These are phyloP conservation scores for Ostrea edulis DNA, from an alignment of 1,140 invertebrate genomes.

Conservation along the genomic window DNA sequence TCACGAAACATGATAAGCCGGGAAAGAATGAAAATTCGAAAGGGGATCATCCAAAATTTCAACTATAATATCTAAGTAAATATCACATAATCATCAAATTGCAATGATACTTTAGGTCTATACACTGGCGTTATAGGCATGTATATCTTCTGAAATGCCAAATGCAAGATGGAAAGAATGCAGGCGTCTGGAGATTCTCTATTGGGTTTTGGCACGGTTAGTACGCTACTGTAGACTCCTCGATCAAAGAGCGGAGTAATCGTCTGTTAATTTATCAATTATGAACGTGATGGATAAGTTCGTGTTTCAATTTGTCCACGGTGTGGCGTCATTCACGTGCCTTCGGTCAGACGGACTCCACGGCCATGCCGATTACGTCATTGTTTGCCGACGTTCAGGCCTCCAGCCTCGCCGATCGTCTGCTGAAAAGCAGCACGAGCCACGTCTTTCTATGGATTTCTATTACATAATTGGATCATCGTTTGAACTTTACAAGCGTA, in stretches of 20 bases:
- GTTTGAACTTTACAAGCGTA: constrained; percentile 33
- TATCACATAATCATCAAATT: no score
- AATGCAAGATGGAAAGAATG: not conserved
- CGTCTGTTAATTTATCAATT: constrained; percentile 35
- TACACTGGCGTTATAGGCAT: not conserved
- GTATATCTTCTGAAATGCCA: constrained; percentile 12
- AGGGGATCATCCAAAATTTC: not conserved
- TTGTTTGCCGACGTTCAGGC: constrained; percentile 9
- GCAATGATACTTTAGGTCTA: no score
- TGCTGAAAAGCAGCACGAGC: constrained; percentile 21
- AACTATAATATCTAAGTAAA: no score
- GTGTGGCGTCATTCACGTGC: constrained; percentile 20
- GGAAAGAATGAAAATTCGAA: not conserved
- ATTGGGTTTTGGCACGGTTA: not conserved
- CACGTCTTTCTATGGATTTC: not conserved
- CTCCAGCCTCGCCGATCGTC: constrained; percentile 20
- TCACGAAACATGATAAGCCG: not conserved
- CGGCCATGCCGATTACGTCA: constrained; percentile 19
- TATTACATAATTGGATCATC: not conserved
- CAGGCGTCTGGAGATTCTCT: constrained; percentile 33
- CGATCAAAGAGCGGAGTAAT: constrained; percentile 21
- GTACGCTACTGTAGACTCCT: constrained; percentile 1
- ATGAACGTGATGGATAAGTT: constrained; percentile 31
- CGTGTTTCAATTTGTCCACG: constrained; percentile 34
- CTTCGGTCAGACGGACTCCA: constrained; percentile 28